Base-by-base conservation (phyloP, 2,113 vertebrate genomes). In the rat (Rattus norvegicus) region DNA sequence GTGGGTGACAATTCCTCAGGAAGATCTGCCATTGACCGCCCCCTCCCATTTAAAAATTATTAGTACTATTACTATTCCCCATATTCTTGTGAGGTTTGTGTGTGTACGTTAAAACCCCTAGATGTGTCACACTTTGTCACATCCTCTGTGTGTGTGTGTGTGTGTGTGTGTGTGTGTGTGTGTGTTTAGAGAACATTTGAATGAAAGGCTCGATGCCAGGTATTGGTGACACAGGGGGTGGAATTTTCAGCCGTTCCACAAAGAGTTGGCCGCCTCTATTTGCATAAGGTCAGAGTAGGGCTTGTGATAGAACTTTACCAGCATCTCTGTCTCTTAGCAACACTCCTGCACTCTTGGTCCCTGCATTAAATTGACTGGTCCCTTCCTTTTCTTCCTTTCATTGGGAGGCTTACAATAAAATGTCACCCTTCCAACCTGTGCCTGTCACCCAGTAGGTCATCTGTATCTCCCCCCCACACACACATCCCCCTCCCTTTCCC, bases 261-360 rank as follows among this genome's bases (percentile, higher is more conserved):
- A 99, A 99, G 99, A 99, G 98, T 99, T 99, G 99, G 99, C 99
- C 98, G 98, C 99, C 98, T 98, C 98, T 98, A 99, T 99, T 99
- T 99, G 99, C 99, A 99, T 99, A 99, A 99, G 99, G 99, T 99
- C 99, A 99, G 99, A 99, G 98, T 99, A 98, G 98, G 98, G 99
- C 99, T 99, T 98, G 99, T 99, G 99, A 99, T 99, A 99, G 99
- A 99, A 99, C 99, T 99, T 99, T 98, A 99, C 98, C 99, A 99
- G 99, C 99, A 99, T 99, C 99, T 98, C 99, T 98, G 99, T 99
- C 99, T 99, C 99, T 99, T 99, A 99, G 99, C 99, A 99, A 99
- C 99, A 99, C 99, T 98, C 99, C 98, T 99, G 99, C 99, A 98
- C 99, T 99, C 98, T 99, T 99, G 99, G 99, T 99, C 99, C 98